These are phyloP conservation scores for Turritopsis rubra DNA, from an alignment of 30 jellyfish, hydroid and myxozoan species.

Conservation along the genomic window DNA sequence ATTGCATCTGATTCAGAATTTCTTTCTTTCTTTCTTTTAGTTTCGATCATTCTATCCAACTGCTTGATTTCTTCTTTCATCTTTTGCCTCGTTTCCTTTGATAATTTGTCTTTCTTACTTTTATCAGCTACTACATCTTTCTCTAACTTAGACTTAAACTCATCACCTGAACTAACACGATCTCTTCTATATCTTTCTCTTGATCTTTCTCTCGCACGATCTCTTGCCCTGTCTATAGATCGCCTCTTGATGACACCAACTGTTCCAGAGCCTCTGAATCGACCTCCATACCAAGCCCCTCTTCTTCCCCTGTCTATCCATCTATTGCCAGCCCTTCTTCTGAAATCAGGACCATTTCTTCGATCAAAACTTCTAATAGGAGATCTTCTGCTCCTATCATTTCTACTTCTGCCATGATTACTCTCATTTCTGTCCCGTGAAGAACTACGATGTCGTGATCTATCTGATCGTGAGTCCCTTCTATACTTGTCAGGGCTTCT, in stretches of 20 bases:
- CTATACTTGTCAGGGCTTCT: neutral
- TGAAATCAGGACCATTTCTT: neutral
- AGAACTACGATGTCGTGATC: neutral
- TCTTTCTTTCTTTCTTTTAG: neutral
- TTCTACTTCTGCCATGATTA: neutral
- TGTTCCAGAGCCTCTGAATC: neutral
- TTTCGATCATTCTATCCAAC: constrained; percentile 6
- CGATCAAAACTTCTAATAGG: neutral
- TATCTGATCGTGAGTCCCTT: neutral
- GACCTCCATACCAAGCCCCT: neutral
- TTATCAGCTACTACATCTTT: too few species aligned
- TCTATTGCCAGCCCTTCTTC: neutral
- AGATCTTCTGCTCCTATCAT: constrained; percentile 7
- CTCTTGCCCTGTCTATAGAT: neutral
- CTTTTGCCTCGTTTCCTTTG: neutral
- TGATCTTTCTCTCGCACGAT: neutral
- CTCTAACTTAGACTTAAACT: neutral
- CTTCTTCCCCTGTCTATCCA: neutral
- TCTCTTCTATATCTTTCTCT: neutral
- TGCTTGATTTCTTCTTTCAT: neutral
- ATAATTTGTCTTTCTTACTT: neutral
- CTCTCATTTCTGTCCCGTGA: neutral
- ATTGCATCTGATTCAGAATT: neutral
- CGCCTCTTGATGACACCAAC: neutral
- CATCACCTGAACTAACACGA: neutral